These are phyloP conservation scores for Procambarus clarkii DNA, from an alignment of 1,140 invertebrate species.

Conservation along the genomic window DNA sequence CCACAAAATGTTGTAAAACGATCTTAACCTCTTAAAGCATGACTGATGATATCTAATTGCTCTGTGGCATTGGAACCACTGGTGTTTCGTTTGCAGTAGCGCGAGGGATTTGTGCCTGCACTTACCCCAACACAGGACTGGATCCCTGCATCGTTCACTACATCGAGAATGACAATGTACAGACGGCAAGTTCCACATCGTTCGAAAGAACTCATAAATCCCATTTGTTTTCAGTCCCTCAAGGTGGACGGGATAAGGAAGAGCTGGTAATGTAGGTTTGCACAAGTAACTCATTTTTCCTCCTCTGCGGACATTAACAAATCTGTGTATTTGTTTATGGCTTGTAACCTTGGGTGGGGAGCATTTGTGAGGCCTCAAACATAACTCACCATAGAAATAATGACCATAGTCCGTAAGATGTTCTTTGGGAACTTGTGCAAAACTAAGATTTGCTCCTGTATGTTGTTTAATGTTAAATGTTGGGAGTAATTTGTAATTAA, in stretches of 20 bases:
- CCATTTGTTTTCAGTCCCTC: background rate
- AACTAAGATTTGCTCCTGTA: background rate
- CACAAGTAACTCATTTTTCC: background rate
- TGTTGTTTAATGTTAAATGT: background rate
- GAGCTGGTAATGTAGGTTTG: background rate
- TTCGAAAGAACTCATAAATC: background rate
- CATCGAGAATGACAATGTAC: background rate
- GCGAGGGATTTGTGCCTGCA: background rate
- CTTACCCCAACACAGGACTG: background rate
- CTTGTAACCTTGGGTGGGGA: background rate
- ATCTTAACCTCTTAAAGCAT: background rate
- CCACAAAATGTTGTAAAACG: background rate
- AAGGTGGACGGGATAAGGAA: background rate
- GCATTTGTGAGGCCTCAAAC: background rate
- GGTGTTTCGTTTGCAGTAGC: background rate
- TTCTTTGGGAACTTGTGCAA: background rate
- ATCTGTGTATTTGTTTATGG: background rate
- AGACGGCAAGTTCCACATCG: background rate
- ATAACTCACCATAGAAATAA: too few species aligned
- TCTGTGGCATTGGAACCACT: background rate
- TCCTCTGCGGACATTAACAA: background rate
- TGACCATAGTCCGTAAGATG: too few species aligned
- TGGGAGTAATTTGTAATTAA: background rate
- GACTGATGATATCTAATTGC: background rate
- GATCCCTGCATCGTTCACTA: background rate